A percentile compares a stretch with the other conserved stretches of the same genome.
These are phyloP conservation scores for Hemicordylus capensis DNA, from an alignment of 2,113 vertebrate genomes.

Conservation along the genomic window DNA sequence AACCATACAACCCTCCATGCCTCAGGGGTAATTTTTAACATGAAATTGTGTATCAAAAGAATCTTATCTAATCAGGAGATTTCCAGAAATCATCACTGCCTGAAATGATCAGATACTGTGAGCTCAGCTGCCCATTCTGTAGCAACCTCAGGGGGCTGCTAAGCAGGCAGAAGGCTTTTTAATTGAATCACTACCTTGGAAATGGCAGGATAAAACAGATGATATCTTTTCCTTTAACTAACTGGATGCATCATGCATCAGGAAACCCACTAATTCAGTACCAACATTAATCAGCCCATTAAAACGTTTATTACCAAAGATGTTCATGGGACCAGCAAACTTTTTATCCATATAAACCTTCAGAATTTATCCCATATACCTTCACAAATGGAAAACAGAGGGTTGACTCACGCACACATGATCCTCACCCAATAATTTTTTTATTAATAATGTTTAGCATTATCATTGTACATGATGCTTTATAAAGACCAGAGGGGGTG, in stretches of 20 bases:
- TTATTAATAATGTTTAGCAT: background rate
- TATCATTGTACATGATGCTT: background rate
- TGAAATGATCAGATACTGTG: background rate
- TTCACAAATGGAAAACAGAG: background rate
- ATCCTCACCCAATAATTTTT: background rate
- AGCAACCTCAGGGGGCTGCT: background rate
- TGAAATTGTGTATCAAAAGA: background rate
- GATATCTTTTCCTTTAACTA: background rate
- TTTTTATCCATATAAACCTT: background rate
- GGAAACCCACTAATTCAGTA: background rate
- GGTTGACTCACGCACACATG: background rate
- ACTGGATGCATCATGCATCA: background rate
- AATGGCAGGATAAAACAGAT: background rate
- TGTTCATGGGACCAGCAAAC: accelerated
- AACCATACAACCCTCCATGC: background rate
- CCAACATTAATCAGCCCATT: constrained; percentile 25
- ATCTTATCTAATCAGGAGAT: background rate
- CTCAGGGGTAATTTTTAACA: background rate
- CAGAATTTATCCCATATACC: background rate
- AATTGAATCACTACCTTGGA: background rate
- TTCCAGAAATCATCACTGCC: constrained; percentile 48
- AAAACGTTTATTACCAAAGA: constrained; percentile 20
- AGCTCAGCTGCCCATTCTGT: background rate
- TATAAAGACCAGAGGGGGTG: background rate
- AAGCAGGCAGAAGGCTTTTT: constrained; percentile 13